These are phyloP conservation scores for Platichthys flesus DNA, from an alignment of 2,113 vertebrate genomes.

Conservation along the genomic window DNA sequence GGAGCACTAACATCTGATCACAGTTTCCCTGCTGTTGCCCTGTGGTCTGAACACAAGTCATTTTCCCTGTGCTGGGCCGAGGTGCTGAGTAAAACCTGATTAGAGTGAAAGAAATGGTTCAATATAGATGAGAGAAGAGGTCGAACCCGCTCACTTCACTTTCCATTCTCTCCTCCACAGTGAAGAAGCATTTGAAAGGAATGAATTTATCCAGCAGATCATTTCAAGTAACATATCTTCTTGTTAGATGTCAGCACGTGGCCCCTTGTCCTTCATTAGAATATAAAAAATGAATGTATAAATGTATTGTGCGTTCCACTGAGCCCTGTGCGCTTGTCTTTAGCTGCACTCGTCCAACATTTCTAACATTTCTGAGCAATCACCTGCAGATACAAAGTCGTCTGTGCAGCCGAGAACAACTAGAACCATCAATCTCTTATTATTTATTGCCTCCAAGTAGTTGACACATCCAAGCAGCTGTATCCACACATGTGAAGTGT, in stretches of 20 bases:
- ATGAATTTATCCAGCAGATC: too few relatives aligned
- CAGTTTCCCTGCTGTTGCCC: not conserved
- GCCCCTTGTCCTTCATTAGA: too few relatives aligned
- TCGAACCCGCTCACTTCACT: too few relatives aligned
- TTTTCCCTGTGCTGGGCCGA: not conserved
- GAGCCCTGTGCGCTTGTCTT: not conserved
- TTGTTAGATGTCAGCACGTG: too few relatives aligned
- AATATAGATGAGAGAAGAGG: too few relatives aligned
- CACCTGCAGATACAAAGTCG: slow-evolving; percentile 33
- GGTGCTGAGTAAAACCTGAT: not conserved
- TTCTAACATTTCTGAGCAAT: slow-evolving; percentile 57
- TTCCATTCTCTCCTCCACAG: too few relatives aligned
- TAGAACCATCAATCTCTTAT: slow-evolving; percentile 35
- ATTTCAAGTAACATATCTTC: too few relatives aligned
- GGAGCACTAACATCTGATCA: not conserved
- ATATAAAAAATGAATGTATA: too few relatives aligned
- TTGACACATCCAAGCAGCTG: slow-evolving; percentile 60
- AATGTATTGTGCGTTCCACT: not conserved
- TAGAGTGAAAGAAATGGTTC: too few relatives aligned
- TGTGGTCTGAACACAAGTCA: not conserved
- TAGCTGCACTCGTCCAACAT: slow-evolving; percentile 37
- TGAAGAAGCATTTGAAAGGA: too few relatives aligned
- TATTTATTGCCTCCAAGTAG: slow-evolving; percentile 56
- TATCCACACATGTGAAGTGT: slow-evolving; percentile 32
- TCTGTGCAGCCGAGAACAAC: slow-evolving; percentile 30